A percentile compares a stretch with the other conserved stretches of the same genome.
These are phyloP conservation scores for Tarsius wallacei DNA, from an alignment of 2,797 vertebrate genomes.

Conservation along the genomic window DNA sequence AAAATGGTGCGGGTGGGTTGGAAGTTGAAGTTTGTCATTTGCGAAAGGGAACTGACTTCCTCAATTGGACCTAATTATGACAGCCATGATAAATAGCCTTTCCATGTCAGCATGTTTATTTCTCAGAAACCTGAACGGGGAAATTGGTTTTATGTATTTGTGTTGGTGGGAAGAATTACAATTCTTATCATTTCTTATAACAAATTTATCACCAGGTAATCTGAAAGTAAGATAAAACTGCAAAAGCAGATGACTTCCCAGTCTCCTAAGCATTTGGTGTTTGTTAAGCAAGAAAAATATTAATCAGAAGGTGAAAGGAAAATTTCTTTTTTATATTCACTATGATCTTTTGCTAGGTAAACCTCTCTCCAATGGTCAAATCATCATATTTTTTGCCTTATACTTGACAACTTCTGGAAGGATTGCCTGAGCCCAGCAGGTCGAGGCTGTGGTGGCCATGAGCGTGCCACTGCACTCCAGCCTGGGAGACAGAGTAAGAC, in stretches of 20 bases:
- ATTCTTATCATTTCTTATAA: constrained; percentile 79
- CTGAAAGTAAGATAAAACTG: constrained; percentile 82
- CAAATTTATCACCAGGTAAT: constrained; percentile 76
- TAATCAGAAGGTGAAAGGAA: constrained; percentile 67
- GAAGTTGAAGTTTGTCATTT: constrained; percentile 84
- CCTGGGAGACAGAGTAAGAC: no score
- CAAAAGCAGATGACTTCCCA: constrained; percentile 61
- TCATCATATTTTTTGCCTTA: constrained; percentile 64
- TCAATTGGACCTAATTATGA: constrained; percentile 82
- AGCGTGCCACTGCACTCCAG: no score
- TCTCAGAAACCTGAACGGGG: constrained; percentile 72
- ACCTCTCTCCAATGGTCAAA: constrained; percentile 67
- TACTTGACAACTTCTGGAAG: constrained; percentile 68
- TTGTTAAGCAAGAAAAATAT: constrained; percentile 65
- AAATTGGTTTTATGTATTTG: constrained; percentile 80
- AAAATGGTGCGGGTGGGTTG: constrained; percentile 76
- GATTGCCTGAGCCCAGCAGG: no score
- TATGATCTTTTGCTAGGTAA: constrained; percentile 27
- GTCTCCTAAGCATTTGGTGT: constrained; percentile 52
- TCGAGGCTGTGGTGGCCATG: no score
- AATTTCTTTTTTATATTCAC: constrained; percentile 71
- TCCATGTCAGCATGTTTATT: constrained; percentile 77
- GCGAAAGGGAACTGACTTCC: constrained; percentile 79
- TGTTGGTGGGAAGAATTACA: constrained; percentile 70
- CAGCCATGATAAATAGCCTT: constrained; percentile 86